phyloP scores from a whole-genome alignment of 2,888 invertebrate species.

The Dolichomitus sp. region DNA sequence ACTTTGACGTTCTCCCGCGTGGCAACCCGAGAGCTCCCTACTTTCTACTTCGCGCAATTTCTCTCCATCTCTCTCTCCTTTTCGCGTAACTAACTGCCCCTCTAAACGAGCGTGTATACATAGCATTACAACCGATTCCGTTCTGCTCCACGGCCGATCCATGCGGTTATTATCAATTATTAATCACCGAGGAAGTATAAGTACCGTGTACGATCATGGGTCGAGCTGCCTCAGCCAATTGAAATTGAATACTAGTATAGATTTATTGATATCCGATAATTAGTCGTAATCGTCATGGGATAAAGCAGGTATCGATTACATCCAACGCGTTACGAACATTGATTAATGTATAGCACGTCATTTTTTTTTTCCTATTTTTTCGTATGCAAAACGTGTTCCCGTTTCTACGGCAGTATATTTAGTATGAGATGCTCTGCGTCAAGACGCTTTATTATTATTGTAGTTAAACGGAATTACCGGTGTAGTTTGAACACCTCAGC shows the following conservation, averaged over 20 bases:
- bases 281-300: constrained; percentile 39
- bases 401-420: constrained; percentile 42
- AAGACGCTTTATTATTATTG: constrained; percentile 46
- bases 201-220: constrained; percentile 32
- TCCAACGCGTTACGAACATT: constrained; percentile 41
- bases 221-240: constrained; percentile 24
- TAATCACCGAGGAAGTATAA: constrained; percentile 49
- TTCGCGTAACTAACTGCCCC: constrained; percentile 47
- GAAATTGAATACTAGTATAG: constrained; percentile 61
- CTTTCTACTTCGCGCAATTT: constrained; percentile 58
- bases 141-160: constrained; percentile 55
- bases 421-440: constrained; percentile 10
- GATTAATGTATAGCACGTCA: constrained; percentile 47
- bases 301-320: constrained; percentile 45
- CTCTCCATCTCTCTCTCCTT: constrained; percentile 21
- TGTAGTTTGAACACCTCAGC: constrained; percentile 36
- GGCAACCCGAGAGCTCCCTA: constrained; percentile 42
- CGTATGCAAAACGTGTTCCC: constrained; percentile 56
- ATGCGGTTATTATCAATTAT: constrained; percentile 64
- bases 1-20: constrained; percentile 56
- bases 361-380: constrained; percentile 26
- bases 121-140: constrained; percentile 29
- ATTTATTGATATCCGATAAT: constrained; percentile 63
- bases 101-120: constrained; percentile 51
- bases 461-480: constrained; percentile 42